phyloP scores from a whole-genome alignment of 92 coral and sea anemone genomes.

The Montipora capitata region DNA sequence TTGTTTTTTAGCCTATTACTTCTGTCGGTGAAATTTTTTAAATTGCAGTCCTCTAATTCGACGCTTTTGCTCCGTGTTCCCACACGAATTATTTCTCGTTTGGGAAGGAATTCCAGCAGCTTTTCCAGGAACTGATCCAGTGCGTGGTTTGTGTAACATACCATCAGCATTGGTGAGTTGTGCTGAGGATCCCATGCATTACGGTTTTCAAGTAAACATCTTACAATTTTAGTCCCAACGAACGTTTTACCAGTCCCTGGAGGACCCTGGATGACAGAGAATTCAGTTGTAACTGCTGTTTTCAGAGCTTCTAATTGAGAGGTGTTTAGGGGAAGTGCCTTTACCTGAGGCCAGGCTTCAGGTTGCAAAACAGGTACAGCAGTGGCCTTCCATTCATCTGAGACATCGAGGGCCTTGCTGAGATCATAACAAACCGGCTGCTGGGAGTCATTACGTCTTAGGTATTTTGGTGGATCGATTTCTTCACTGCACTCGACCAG shows the following conservation, averaged over 20 bases:
- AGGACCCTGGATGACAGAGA: slow-evolving; percentile 90
- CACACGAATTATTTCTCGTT: slow-evolving; percentile 66
- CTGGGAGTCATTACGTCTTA: slow-evolving; percentile 27
- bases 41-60: slow-evolving; percentile 51
- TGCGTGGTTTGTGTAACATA: slow-evolving; percentile 88
- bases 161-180: slow-evolving; percentile 86
- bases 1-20: background rate
- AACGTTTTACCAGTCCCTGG: slow-evolving; percentile 90
- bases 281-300: slow-evolving; percentile 87
- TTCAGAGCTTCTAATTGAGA: slow-evolving; percentile 83
- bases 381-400: background rate
- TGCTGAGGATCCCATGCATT: slow-evolving; percentile 43
- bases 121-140: slow-evolving; percentile 90
- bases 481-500: slow-evolving; percentile 79
- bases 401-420: slow-evolving; percentile 34
- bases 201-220: slow-evolving; percentile 61
- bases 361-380: slow-evolving; percentile 49
- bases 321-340: slow-evolving; percentile 64
- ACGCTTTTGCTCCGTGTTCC: slow-evolving; percentile 83
- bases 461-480: slow-evolving; percentile 77
- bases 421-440: slow-evolving; percentile 65
- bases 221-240: slow-evolving; percentile 82
- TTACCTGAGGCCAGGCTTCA: slow-evolving; percentile 73
- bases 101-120: slow-evolving; percentile 55
- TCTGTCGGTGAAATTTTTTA: slow-evolving; percentile 27